phyloP scores from a whole-genome alignment of 2,888 invertebrate species.

The Maniola hyperantus region DNA sequence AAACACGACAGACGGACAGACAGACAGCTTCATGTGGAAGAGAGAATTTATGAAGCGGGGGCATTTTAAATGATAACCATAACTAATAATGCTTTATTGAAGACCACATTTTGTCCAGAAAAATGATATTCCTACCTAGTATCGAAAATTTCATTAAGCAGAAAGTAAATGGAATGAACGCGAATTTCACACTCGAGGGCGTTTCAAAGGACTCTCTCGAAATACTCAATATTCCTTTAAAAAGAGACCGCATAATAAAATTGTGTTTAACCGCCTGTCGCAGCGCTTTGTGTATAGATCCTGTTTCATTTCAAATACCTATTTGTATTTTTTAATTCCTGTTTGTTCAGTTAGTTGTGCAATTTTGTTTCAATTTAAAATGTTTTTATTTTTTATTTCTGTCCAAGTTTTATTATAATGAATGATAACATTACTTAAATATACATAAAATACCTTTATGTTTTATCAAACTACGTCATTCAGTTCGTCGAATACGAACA shows the following conservation, averaged over 20 bases:
- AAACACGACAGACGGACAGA: too few species aligned
- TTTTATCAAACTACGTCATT: too few species aligned
- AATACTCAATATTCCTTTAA: constrained; percentile 68
- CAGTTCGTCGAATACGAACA: too few species aligned
- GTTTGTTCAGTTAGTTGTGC: neutral
- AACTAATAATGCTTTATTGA: neutral
- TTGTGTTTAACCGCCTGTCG: constrained; percentile 57
- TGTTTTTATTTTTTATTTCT: neutral
- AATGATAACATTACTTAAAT: too few species aligned
- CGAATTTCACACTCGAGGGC: constrained; percentile 71
- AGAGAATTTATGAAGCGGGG: too few species aligned
- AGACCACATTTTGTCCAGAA: constrained; percentile 7
- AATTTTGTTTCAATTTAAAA: constrained; percentile 9
- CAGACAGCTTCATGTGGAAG: too few species aligned
- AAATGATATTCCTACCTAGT: constrained; percentile 41
- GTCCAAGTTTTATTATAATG: neutral
- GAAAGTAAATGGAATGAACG: constrained; percentile 68
- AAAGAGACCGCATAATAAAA: constrained; percentile 69
- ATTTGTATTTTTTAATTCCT: neutral
- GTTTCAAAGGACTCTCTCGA: constrained; percentile 67
- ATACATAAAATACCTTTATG: too few species aligned
- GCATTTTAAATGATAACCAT: neutral
- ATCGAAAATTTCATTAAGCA: constrained; percentile 72
- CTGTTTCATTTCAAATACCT: constrained; percentile 16
- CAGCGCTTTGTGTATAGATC: constrained; percentile 11